These are phyloP conservation scores for Percopsis transmontana DNA, from an alignment of 2,113 vertebrate species.

Conservation along the genomic window DNA sequence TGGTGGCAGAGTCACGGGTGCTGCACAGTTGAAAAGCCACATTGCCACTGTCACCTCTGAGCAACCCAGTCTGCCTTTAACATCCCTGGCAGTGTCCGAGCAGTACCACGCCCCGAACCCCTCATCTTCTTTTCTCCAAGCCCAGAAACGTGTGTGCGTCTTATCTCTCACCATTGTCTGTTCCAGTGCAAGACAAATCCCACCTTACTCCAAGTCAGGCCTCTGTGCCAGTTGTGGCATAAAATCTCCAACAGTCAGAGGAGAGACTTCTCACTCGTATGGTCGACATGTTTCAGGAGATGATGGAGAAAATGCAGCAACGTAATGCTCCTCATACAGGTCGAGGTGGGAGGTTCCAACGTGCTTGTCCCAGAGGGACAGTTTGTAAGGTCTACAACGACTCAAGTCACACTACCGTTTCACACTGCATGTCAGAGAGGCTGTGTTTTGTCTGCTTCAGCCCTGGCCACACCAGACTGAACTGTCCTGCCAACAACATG, in stretches of 20 bases:
- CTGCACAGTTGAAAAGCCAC: background rate
- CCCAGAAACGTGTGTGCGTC: too few species aligned
- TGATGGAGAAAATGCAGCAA: slow-evolving; percentile 2
- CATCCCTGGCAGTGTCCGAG: background rate
- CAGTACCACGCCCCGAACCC: background rate
- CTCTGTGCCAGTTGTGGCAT: background rate
- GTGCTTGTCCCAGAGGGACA: background rate
- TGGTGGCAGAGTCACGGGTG: background rate
- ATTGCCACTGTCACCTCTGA: background rate
- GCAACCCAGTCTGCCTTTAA: background rate
- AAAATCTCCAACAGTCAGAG: background rate
- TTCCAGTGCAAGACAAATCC: background rate
- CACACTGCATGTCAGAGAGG: slow-evolving; percentile 18
- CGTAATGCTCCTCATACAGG: background rate
- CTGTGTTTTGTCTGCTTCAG: slow-evolving; percentile 14
- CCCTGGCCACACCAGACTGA: slow-evolving; percentile 18
- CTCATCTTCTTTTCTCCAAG: too few species aligned
- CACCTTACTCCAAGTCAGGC: background rate
- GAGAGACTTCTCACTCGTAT: background rate
- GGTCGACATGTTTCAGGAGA: background rate
- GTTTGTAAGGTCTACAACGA: slow-evolving; percentile 7
- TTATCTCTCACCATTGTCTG: background rate
- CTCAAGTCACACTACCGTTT: slow-evolving; percentile 10
- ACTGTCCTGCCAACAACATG: slow-evolving; percentile 2
- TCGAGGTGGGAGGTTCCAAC: background rate